These are phyloP conservation scores for Drosophila neonasuta DNA, from an alignment of 2,888 invertebrate genomes.

Conservation along the genomic window DNA sequence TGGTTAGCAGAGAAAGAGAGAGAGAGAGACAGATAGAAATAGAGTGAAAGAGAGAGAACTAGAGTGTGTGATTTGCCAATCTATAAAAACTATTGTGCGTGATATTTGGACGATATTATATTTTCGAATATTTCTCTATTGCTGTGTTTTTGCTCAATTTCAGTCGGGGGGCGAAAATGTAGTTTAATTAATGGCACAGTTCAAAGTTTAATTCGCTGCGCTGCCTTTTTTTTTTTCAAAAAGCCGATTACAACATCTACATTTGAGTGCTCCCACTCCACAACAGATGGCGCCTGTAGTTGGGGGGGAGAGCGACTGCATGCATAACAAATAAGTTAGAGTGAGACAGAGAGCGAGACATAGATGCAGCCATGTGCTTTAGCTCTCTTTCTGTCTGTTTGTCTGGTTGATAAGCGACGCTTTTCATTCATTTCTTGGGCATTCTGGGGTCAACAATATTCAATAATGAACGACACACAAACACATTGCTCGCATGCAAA, in stretches of 20 bases:
- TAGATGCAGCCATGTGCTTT: slow-evolving; percentile 27
- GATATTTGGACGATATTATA: slow-evolving; percentile 12
- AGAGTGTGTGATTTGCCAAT: slow-evolving; percentile 52
- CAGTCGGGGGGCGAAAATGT: slow-evolving; percentile 24
- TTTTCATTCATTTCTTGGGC: slow-evolving; percentile 47
- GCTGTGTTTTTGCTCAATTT: slow-evolving; percentile 45
- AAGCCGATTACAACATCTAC: slow-evolving; percentile 70
- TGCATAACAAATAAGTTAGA: too few species aligned
- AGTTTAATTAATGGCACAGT: slow-evolving; percentile 74
- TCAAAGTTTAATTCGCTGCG: slow-evolving; percentile 73
- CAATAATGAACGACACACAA: slow-evolving; percentile 34
- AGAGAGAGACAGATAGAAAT: slow-evolving; percentile 11
- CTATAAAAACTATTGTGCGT: slow-evolving; percentile 65
- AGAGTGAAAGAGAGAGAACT: slow-evolving; percentile 16
- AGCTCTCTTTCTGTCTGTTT: slow-evolving; percentile 32
- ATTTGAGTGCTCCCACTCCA: slow-evolving; percentile 36
- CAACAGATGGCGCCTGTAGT: slow-evolving; percentile 12
- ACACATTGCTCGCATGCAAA: slow-evolving; percentile 10
- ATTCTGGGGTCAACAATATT: slow-evolving; percentile 32
- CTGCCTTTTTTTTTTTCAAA: slow-evolving; percentile 17
- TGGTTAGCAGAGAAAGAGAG: slow-evolving; percentile 4
- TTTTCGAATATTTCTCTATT: slow-evolving; percentile 5
- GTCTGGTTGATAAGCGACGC: slow-evolving; percentile 47
- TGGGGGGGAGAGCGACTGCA: slow-evolving; percentile 24
- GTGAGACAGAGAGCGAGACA: slow-evolving; percentile 4